Base-by-base conservation (phyloP, 2,797 vertebrate genomes). In the Streptopelia turtur region DNA sequence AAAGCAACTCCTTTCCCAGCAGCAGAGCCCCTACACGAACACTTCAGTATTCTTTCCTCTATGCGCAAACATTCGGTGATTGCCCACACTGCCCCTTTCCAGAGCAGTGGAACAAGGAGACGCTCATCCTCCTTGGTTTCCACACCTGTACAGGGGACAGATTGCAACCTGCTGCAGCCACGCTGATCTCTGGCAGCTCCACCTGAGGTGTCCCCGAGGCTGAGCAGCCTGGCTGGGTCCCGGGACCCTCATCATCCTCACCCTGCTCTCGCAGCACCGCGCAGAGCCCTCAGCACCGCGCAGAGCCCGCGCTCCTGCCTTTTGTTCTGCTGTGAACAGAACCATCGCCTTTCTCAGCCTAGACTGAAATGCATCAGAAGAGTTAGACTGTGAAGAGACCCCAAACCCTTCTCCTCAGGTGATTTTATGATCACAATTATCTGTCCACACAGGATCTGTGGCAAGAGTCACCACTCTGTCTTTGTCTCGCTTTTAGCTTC, bases 61-160 rank as follows among this genome's bases (percentile, higher is more conserved):
- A 28, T 4, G 31, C 24, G 14, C 25, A 63, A 18, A 31, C 33
- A 21, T 12, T 25, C 45, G 18, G 5, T 16, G 4, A 2, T 70
- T 80, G 30, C 47, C 52, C 16, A 25, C 1, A 6, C 27, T 11
- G 23, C 14, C 20, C 9, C 61, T 13, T 31, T 55, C 45, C 39
- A 53, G 63, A 24, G 11, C 1, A 1, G 27, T 3, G 1, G 57
- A n/a, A 49, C 45, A 60, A 1, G 16, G 23, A 28, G 25, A 43
- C 9, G 2, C 11, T 49, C 27, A 22, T 8, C 24, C 16, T 27
- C 22, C 10, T 35, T 39, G 31, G 30, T 13, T 6, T 2, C 27
- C n/a, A 12, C 0, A 0, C 28, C 23, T 9, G 1, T 8, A 11
- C 4, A 28, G 30, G 13, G 61, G 30, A 31, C 61, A 30, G 33